These are phyloP conservation scores for Diphyllodes magnificus DNA, from an alignment of 2,113 vertebrate species.

Conservation along the genomic window DNA sequence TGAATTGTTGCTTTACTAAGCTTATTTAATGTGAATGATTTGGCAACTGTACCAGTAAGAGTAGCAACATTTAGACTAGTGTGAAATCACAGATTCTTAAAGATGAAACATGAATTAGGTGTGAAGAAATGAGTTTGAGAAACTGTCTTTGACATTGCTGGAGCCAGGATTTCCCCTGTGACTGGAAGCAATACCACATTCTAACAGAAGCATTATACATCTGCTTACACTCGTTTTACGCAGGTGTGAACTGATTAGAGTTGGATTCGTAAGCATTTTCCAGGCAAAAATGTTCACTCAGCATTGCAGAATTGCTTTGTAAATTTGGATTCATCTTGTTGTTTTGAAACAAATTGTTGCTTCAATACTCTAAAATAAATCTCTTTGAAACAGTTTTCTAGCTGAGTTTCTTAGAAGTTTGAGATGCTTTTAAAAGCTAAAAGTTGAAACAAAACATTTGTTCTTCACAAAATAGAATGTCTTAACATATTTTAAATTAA, in stretches of 20 bases:
- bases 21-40: slow-evolving; percentile 18
- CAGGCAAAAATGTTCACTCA: background rate
- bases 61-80: background rate
- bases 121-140: slow-evolving; percentile 32
- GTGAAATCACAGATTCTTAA: background rate
- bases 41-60: background rate
- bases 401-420: background rate
- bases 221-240: background rate
- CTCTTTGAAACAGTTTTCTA: background rate
- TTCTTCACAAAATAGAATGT: background rate
- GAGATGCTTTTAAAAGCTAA: background rate
- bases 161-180: slow-evolving; percentile 15
- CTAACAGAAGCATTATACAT: slow-evolving; percentile 31
- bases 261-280: background rate
- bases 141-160: background rate
- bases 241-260: slow-evolving; percentile 32
- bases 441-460: background rate
- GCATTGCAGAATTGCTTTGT: background rate
- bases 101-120: slow-evolving; percentile 54
- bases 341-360: background rate
- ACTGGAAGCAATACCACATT: background rate
- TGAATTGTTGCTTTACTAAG: slow-evolving; percentile 26
- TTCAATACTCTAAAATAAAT: background rate
- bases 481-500: background rate
- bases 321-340: background rate